phyloP scores from a whole-genome alignment of 2,113 vertebrate species.

The Lepus europaeus region DNA sequence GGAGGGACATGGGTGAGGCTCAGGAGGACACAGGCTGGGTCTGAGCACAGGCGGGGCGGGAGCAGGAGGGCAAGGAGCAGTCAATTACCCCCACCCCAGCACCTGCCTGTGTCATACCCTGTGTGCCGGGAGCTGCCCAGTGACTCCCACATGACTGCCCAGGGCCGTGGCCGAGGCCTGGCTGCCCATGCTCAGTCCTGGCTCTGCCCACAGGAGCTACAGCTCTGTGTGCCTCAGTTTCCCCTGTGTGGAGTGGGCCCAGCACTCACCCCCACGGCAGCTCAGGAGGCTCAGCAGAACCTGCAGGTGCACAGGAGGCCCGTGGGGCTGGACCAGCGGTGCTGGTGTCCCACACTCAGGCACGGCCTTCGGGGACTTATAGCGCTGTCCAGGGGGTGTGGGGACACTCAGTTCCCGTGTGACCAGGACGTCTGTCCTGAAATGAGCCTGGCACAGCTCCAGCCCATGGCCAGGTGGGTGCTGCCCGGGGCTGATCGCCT shows the following conservation, averaged over 20 bases:
- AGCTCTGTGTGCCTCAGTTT: neutral
- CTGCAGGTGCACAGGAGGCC: neutral
- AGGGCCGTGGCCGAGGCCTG: rapidly evolving
- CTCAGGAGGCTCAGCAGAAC: neutral
- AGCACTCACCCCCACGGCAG: neutral
- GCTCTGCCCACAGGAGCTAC: neutral
- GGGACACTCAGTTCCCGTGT: neutral
- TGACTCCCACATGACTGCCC: too few relatives aligned
- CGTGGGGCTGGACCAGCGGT: neutral
- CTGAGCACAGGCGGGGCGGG: too few relatives aligned
- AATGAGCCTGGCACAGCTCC: neutral
- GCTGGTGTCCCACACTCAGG: rapidly evolving
- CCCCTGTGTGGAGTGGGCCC: neutral
- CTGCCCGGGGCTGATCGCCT: neutral
- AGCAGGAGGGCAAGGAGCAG: too few relatives aligned
- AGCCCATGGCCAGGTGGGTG: neutral
- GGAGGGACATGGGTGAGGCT: too few relatives aligned
- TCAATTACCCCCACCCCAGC: too few relatives aligned
- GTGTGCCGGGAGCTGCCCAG: too few relatives aligned
- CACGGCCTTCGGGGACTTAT: neutral
- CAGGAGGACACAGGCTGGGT: too few relatives aligned
- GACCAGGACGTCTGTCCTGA: neutral
- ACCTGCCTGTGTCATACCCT: too few relatives aligned
- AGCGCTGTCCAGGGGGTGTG: neutral
- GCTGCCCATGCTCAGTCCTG: neutral